Percentiles rank a stretch among this genome's conserved stretches.
These are phyloP conservation scores for Zelleria hepariella DNA, from an alignment of 2,888 invertebrate species.

Conservation along the genomic window DNA sequence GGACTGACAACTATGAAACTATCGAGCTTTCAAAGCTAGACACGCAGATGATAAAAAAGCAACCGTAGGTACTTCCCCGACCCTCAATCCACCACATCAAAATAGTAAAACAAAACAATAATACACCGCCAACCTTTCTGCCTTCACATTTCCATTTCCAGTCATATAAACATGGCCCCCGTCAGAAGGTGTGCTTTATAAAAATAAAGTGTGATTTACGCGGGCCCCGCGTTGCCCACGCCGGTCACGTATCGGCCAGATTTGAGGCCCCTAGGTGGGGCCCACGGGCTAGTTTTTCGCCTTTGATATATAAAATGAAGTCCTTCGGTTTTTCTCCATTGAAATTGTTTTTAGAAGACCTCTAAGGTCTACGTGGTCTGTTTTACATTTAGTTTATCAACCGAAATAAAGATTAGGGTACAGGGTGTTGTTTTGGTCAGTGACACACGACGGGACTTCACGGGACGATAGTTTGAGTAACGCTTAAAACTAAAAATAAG, in stretches of 20 bases:
- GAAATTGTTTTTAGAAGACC: not conserved
- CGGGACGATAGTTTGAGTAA: too few relatives aligned
- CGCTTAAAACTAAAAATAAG: too few relatives aligned
- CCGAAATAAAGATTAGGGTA: too few relatives aligned
- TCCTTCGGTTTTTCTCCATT: constrained; percentile 30
- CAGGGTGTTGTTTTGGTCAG: too few relatives aligned
- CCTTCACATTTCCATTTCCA: constrained; percentile 37
- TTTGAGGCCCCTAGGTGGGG: constrained; percentile 47
- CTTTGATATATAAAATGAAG: constrained; percentile 60
- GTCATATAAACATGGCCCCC: constrained; percentile 52
- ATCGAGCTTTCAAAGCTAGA: too few relatives aligned
- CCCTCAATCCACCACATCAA: not conserved
- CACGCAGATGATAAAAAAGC: too few relatives aligned
- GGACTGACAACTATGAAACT: too few relatives aligned
- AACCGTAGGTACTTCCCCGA: too few relatives aligned
- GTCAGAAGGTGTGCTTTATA: constrained; percentile 59
- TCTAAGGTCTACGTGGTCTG: not conserved
- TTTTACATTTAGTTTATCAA: not conserved
- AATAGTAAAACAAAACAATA: not conserved
- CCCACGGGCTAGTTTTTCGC: constrained; percentile 20
- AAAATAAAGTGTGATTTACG: constrained; percentile 67
- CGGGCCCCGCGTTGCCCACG: constrained; percentile 29
- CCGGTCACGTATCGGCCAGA: constrained; percentile 60
- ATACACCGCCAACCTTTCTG: not conserved
- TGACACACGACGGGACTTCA: too few relatives aligned